A percentile compares a stretch with the other conserved stretches of the same genome.
phyloP scores from a whole-genome alignment of 2,888 invertebrate species.

The Hyposoter dolosus region DNA sequence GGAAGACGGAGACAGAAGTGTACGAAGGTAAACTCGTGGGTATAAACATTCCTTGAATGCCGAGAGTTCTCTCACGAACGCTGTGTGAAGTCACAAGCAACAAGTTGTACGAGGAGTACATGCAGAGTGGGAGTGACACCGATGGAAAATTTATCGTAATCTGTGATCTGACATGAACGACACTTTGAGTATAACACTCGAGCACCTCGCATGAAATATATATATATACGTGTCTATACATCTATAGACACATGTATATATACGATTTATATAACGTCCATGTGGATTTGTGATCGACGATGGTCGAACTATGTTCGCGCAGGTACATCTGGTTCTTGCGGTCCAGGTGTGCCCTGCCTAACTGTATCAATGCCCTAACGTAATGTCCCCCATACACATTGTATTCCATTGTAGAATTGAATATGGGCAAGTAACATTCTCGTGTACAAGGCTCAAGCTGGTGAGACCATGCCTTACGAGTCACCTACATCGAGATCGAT shows the following conservation, averaged over 20 bases:
- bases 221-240: too few species aligned
- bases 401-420: slow-evolving; percentile 33
- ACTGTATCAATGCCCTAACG: slow-evolving; percentile 48
- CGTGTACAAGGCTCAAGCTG: slow-evolving; percentile 5
- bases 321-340: slow-evolving; percentile 56
- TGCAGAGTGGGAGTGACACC: slow-evolving; percentile 34
- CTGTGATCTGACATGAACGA: slow-evolving; percentile 43
- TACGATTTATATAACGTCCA: slow-evolving; percentile 11
- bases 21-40: slow-evolving; percentile 41
- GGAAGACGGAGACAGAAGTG: slow-evolving; percentile 26
- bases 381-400: slow-evolving; percentile 29
- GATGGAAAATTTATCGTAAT: slow-evolving; percentile 58
- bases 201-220: neutral
- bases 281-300: slow-evolving; percentile 22
- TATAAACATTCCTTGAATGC: slow-evolving; percentile 50
- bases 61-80: slow-evolving; percentile 53
- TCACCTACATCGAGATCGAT: slow-evolving; percentile 46
- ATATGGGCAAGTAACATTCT: slow-evolving; percentile 39
- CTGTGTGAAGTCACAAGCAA: slow-evolving; percentile 30
- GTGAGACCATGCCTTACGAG: slow-evolving; percentile 35
- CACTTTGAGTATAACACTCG: slow-evolving; percentile 34
- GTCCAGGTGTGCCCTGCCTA: slow-evolving; percentile 59
- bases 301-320: slow-evolving; percentile 33
- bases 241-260: neutral
- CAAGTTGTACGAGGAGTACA: neutral